These are phyloP conservation scores for Coremacera marginata DNA, from an alignment of 2,888 invertebrate genomes.

Conservation along the genomic window DNA sequence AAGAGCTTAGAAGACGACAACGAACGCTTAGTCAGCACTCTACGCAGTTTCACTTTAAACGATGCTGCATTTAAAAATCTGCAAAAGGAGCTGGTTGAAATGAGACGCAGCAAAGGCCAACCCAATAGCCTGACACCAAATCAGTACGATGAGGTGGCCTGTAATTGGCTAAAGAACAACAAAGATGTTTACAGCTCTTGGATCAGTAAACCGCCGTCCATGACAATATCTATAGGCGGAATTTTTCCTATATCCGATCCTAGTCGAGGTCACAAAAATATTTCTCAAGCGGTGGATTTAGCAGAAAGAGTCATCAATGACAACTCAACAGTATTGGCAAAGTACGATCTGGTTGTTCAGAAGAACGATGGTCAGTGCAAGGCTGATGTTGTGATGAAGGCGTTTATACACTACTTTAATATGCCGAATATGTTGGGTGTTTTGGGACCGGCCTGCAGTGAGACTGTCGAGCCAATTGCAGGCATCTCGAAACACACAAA, in stretches of 20 bases:
- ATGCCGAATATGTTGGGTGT: conserved; percentile 76
- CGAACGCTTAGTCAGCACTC: conserved; percentile 51
- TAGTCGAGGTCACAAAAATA: conserved; percentile 72
- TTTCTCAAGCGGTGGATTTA: conserved; percentile 73
- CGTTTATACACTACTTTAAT: conserved; percentile 78
- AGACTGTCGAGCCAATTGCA: conserved; percentile 84
- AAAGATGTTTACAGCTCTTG: conserved; percentile 69
- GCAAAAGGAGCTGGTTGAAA: conserved; percentile 22
- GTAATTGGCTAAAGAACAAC: conserved; percentile 75
- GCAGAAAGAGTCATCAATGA: conserved; percentile 76
- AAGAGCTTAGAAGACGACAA: conserved; percentile 68
- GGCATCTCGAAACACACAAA: conserved; percentile 81
- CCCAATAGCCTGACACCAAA: conserved; percentile 14
- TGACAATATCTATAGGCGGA: conserved; percentile 58
- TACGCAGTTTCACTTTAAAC: conserved; percentile 53
- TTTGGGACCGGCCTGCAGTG: conserved; percentile 84
- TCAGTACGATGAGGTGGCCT: conserved; percentile 70
- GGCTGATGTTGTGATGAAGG: conserved; percentile 79
- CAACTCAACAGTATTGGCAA: conserved; percentile 72
- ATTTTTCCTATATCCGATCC: conserved; percentile 75
- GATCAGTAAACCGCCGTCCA: conserved; percentile 60
- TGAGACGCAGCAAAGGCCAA: background rate
- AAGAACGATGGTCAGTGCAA: conserved; percentile 78
- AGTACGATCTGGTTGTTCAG: conserved; percentile 74
- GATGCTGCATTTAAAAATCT: conserved; percentile 43